These are phyloP conservation scores for Brachyhypopomus gauderio DNA, from an alignment of 2,113 vertebrate species.

Conservation along the genomic window DNA sequence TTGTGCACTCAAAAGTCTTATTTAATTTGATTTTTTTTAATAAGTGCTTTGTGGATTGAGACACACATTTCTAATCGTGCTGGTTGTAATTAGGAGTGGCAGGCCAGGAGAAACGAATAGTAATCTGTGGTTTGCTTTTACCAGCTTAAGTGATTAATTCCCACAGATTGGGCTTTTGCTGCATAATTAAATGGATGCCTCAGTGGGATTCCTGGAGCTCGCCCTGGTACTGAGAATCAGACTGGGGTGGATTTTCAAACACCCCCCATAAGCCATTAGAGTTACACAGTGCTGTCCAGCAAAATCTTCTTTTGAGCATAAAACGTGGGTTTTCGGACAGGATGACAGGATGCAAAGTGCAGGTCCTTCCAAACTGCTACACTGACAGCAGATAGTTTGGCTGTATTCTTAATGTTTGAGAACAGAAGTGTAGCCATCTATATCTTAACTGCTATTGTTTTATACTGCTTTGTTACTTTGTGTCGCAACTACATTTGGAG, in stretches of 20 bases:
- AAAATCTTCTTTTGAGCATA: too few relatives aligned
- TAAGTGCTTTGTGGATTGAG: conserved; percentile 20
- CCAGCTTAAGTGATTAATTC: conserved; percentile 61
- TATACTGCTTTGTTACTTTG: not conserved
- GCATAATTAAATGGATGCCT: conserved; percentile 73
- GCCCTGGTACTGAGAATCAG: not conserved
- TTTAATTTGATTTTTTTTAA: conserved; percentile 20
- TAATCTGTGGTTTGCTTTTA: conserved; percentile 62
- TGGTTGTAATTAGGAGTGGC: conserved; percentile 68
- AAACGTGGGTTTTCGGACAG: not conserved
- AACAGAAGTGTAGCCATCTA: not conserved
- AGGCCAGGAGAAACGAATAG: conserved; percentile 57
- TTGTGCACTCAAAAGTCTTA: not conserved
- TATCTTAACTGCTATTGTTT: conserved; percentile 17
- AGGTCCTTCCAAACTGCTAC: not conserved
- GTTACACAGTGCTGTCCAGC: too few relatives aligned
- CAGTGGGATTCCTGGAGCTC: conserved; percentile 50
- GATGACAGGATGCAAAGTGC: not conserved
- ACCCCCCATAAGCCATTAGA: too few relatives aligned
- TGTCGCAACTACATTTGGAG: not conserved
- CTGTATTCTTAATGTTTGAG: not conserved
- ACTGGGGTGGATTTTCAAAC: not conserved
- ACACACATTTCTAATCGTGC: conserved; percentile 22
- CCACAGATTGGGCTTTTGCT: conserved; percentile 64
- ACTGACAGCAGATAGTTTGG: not conserved